Conservation (phyloP, 2,888 invertebrate genomes). For the Orthosia gracilis region DNA sequence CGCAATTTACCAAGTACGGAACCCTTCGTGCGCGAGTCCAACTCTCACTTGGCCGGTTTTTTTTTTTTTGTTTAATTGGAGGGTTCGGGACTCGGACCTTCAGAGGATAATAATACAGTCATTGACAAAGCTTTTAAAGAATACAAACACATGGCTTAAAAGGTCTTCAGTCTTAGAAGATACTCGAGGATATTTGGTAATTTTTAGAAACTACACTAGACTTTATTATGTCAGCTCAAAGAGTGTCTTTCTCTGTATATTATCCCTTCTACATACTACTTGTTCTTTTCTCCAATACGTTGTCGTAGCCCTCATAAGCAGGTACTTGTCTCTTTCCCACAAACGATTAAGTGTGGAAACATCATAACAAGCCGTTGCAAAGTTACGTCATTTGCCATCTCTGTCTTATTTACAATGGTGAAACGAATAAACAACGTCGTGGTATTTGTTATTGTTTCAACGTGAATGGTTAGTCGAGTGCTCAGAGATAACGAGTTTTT, state of each 20-base stretch:
- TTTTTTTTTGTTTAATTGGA: no score
- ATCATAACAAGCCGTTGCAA: conserved; percentile 5
- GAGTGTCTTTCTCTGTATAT: neutral
- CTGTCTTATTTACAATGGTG: conserved; percentile 21
- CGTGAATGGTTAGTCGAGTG: conserved; percentile 10
- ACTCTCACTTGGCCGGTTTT: no score
- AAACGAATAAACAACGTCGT: conserved; percentile 30
- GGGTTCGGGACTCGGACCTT: neutral
- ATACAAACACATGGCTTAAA: neutral
- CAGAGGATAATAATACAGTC: neutral
- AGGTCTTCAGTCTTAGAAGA: neutral
- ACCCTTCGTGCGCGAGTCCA: no score
- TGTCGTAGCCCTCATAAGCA: conserved; percentile 3
- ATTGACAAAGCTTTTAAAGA: no score
- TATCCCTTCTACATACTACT: neutral
- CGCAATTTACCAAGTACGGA: no score
- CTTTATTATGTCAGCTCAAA: neutral
- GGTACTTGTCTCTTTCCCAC: conserved; percentile 10
- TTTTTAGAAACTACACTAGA: neutral
- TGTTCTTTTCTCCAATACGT: no score
- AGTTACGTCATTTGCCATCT: conserved; percentile 27
- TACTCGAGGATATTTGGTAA: neutral
- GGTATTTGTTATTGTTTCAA: conserved; percentile 32
- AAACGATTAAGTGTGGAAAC: conserved; percentile 4
- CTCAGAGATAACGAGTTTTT: neutral